Evolutionary conservation across 2,888 invertebrate genomes (phyloP).

Genomic region (Noctuana brunneofusca): DNA sequence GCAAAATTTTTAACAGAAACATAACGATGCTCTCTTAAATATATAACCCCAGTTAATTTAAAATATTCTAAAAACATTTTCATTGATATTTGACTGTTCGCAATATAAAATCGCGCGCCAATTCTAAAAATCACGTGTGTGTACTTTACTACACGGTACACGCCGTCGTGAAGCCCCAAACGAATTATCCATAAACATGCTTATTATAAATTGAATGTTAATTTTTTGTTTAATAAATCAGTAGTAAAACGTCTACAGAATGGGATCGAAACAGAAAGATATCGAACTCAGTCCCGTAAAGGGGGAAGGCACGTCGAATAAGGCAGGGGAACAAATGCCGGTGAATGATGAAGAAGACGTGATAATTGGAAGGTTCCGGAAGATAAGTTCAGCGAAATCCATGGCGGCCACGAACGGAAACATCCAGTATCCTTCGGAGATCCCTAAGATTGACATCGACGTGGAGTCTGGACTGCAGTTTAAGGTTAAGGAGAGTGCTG

Average conservation of each 20-base stretch:
- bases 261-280: conserved; percentile 69
- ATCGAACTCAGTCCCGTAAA: conserved; percentile 73
- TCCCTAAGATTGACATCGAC: conserved; percentile 59
- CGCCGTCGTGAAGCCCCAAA: conserved; percentile 1
- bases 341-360: conserved; percentile 73
- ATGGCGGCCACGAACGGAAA: conserved; percentile 81
- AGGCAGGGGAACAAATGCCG: conserved; percentile 53
- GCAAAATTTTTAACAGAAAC: conserved; percentile 3
- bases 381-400: conserved; percentile 79
- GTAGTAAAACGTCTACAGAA: conserved; percentile 41
- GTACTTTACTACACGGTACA: too few species aligned
- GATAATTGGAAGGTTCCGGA: conserved; percentile 77
- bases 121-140: conserved; percentile 7
- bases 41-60: background rate
- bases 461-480: conserved; percentile 69
- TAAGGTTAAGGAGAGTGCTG: conserved; percentile 53
- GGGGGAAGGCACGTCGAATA: conserved; percentile 47
- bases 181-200: background rate
- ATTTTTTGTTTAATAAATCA: conserved; percentile 41
- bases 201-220: background rate
- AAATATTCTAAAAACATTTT: background rate
- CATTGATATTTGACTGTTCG: background rate
- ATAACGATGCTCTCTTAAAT: background rate
- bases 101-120: background rate
- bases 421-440: conserved; percentile 69